phyloP scores from a whole-genome alignment of 2,888 invertebrate species.

The Epistrophe grossulariae region DNA sequence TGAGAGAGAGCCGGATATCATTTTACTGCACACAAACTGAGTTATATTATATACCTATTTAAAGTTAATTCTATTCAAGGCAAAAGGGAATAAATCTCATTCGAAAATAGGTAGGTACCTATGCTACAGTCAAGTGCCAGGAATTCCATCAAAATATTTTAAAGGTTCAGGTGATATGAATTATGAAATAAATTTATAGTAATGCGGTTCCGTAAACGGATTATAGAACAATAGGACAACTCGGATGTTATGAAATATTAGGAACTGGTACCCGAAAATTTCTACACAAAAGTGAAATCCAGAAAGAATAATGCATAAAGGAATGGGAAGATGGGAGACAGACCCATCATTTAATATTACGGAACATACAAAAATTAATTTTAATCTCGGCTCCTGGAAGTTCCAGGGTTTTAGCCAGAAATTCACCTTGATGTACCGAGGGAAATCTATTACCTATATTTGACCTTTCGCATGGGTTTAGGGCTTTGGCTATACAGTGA shows the following conservation, averaged over 20 bases:
- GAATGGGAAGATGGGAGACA: no score
- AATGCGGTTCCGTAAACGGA: neutral
- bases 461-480: no score
- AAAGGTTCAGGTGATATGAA: neutral
- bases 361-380: no score
- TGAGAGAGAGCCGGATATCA: conserved; percentile 7
- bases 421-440: no score
- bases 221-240: neutral
- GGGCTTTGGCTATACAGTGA: no score
- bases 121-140: conserved; percentile 3
- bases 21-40: neutral
- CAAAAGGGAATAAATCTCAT: neutral
- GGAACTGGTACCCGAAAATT: neutral
- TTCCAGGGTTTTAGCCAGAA: no score
- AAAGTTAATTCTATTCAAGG: conserved; percentile 4
- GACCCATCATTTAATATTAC: no score
- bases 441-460: no score
- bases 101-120: neutral
- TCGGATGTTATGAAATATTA: neutral
- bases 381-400: no score
- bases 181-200: neutral
- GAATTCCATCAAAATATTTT: conserved; percentile 9
- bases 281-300: neutral
- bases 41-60: neutral
- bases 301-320: no score